Conservation (phyloP, 2,797 vertebrate species). For the Hafferia zeledoni region DNA sequence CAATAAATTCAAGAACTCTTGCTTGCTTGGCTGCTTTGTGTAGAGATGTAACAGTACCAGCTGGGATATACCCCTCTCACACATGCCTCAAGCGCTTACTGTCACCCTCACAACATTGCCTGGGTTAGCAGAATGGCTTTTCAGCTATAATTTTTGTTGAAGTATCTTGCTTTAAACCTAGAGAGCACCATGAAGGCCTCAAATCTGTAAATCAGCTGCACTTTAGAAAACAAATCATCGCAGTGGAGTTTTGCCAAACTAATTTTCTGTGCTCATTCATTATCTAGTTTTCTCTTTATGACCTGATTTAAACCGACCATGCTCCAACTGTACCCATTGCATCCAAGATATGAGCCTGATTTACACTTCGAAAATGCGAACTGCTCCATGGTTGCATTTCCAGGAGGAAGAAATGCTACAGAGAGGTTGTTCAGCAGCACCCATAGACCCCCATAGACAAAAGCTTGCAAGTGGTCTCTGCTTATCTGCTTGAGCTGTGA, state of each 20-base stretch:
- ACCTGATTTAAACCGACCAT: constrained; percentile 35
- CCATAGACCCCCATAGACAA: neutral
- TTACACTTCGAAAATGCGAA: neutral
- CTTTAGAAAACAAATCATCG: constrained; percentile 45
- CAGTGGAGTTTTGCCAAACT: constrained; percentile 36
- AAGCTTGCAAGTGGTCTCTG: neutral
- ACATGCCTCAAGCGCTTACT: neutral
- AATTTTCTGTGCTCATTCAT: constrained; percentile 49
- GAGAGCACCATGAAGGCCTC: neutral
- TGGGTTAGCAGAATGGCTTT: constrained; percentile 18
- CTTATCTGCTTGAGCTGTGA: neutral
- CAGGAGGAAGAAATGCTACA: neutral
- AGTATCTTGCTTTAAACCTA: constrained; percentile 49
- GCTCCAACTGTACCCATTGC: constrained; percentile 15
- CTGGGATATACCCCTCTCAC: neutral
- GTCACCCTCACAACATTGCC: constrained; percentile 44
- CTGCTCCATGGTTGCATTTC: neutral
- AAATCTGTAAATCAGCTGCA: constrained; percentile 53
- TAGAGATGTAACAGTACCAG: neutral
- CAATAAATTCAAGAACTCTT: neutral
- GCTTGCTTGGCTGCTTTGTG: neutral
- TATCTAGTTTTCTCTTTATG: constrained; percentile 52
- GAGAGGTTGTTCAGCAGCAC: fast-evolving
- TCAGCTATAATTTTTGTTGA: constrained; percentile 59
- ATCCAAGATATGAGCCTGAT: constrained; percentile 28